Base-by-base conservation (phyloP, 2,113 vertebrate genomes). In the Gasterosteus aculeatus region DNA sequence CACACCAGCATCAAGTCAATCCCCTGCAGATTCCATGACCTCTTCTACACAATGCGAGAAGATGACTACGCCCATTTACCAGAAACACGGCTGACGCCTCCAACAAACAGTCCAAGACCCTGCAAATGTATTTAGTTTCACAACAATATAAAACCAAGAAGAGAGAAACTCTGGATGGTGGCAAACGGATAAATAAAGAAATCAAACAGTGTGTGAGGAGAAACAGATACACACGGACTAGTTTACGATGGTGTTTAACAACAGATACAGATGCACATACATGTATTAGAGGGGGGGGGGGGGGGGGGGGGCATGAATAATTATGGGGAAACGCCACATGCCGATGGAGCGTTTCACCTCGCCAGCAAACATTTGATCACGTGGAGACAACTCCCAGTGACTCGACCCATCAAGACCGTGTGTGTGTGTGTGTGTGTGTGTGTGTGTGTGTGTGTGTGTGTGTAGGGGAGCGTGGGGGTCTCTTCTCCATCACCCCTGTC, bases 361-460 rank as follows among this genome's bases (percentile, higher is more conserved):
- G 64, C 41, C 67, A 76, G 54, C 31, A 84, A 65, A 31, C 31
- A 8, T 2, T 18, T 0, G 15, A 68, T 82, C 75, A 81, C 77
- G 81, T 83, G 86, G 39, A 77, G 64, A 57, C 1, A 35, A 74
- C 74, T 77, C 66, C 42, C 53, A 33, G 31, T 14, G 57, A 62
- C 67, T 69, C 74, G 11, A 1, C 4, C 57, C 29, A 72, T 31
- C 35, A 47, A 4, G 0, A 0, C 14, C 38, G 11, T 16, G 64
- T 22, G 26, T 47, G 10, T 33, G 16, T 18, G 22, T 56, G 12
- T 59, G 22, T 12, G 22, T 56, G 12, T 35, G 22, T 6, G 22
- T 14, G 12, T 59, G n/a, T 5, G 22, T 22, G 68, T 19, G 31
- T 53, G 11, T 49, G n/a, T 3, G 22, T 29, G 5, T 59, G 35